Percentiles rank a stretch among this genome's conserved stretches.
Evolutionary conservation across 2,888 invertebrate species (phyloP).

Genomic region (Sthenelais limicola): DNA sequence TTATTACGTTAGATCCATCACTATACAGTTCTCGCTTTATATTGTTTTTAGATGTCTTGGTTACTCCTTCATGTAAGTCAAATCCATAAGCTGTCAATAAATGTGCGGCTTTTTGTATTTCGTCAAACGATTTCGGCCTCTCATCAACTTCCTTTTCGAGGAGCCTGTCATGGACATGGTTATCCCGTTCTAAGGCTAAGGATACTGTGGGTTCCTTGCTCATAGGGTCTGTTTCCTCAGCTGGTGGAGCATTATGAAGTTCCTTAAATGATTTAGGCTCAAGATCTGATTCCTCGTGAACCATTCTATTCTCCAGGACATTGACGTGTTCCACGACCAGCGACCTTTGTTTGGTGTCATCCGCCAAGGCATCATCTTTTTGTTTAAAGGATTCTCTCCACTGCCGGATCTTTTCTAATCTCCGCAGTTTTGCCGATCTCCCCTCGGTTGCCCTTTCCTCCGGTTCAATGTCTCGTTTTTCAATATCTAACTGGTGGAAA

Average conservation of each 20-base stretch:
- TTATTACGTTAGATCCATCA: not conserved
- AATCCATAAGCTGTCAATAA: too few relatives aligned
- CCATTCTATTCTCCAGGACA: not conserved
- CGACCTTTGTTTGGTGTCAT: not conserved
- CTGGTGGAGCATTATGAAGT: not conserved
- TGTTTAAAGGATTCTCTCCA: not conserved
- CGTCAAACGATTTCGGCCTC: slow-evolving; percentile 4
- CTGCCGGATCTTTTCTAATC: not conserved
- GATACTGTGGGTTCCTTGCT: too few relatives aligned
- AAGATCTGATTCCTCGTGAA: not conserved
- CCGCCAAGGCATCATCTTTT: not conserved
- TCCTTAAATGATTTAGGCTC: not conserved
- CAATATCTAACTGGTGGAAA: not conserved
- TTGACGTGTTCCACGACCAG: not conserved
- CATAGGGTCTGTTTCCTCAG: too few relatives aligned
- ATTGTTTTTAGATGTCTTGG: too few relatives aligned
- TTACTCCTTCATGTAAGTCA: too few relatives aligned
- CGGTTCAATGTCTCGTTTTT: not conserved
- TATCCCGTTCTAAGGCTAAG: not conserved
- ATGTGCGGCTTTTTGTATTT: not conserved
- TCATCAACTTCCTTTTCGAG: not conserved
- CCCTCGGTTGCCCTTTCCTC: not conserved
- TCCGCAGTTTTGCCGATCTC: not conserved
- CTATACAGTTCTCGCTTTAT: too few relatives aligned
- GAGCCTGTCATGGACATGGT: not conserved